phyloP scores from a whole-genome alignment of 2,888 invertebrate species.

The Cephus nigrinus region DNA sequence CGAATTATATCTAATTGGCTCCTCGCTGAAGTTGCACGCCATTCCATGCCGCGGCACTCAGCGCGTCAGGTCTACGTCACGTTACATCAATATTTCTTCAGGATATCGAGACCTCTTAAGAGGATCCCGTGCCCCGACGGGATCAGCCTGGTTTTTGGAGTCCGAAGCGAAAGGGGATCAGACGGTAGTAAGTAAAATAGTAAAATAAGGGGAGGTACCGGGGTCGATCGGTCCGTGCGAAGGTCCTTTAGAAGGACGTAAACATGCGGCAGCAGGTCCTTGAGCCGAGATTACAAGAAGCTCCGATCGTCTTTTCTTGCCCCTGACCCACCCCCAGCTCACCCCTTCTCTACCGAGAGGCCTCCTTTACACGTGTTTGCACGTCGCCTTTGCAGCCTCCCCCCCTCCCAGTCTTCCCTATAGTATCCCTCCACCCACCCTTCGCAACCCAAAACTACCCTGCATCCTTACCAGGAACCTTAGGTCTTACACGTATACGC shows the following conservation, averaged over 20 bases:
- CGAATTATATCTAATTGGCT: constrained; percentile 31
- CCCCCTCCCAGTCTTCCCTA: constrained; percentile 12
- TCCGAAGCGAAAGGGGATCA: too few relatives aligned
- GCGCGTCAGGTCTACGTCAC: too few relatives aligned
- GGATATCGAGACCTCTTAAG: too few relatives aligned
- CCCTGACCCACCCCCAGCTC: constrained; percentile 31
- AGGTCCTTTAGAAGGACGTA: too few relatives aligned
- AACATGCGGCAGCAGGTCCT: constrained; percentile 24
- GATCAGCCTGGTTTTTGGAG: too few relatives aligned
- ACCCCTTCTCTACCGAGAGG: constrained; percentile 19
- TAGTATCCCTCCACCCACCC: constrained; percentile 15
- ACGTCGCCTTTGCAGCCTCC: constrained; percentile 25
- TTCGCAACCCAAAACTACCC: constrained; percentile 26
- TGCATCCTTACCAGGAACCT: not conserved
- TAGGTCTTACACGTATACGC: constrained; percentile 27
- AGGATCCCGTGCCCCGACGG: too few relatives aligned
- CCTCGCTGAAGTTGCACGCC: too few relatives aligned
- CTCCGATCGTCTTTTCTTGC: constrained; percentile 59
- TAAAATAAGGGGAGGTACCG: too few relatives aligned
- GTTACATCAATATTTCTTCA: too few relatives aligned
- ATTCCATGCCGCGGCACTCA: too few relatives aligned
- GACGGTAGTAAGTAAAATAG: too few relatives aligned
- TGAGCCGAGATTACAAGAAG: constrained; percentile 60
- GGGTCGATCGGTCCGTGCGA: too few relatives aligned
- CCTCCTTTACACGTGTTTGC: constrained; percentile 43